Percentiles rank a stretch among this genome's conserved stretches.
phyloP scores from a whole-genome alignment of 2,113 vertebrate species.

The Falcunculus frontatus region DNA sequence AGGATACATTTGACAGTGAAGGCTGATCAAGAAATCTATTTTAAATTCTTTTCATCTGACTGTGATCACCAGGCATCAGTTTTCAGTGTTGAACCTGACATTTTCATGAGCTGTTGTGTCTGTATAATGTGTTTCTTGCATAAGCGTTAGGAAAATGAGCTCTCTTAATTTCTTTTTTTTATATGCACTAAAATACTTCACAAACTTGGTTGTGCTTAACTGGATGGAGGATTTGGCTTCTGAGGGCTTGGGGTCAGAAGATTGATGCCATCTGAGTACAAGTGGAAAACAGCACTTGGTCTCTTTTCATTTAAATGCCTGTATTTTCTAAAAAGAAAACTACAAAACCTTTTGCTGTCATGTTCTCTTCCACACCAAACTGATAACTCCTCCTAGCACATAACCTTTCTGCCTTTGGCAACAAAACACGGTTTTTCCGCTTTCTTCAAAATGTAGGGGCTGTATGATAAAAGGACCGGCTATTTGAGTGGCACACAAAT shows the following conservation, averaged over 20 bases:
- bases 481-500: background rate
- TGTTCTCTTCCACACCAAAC: background rate
- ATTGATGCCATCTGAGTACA: background rate
- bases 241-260: background rate
- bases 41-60: background rate
- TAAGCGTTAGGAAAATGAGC: background rate
- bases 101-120: conserved; percentile 32
- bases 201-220: background rate
- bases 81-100: conserved; percentile 20
- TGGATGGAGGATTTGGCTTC: background rate
- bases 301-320: background rate
- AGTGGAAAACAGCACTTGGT: background rate
- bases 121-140: background rate
- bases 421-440: background rate
- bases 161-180: background rate
- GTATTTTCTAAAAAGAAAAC: background rate
- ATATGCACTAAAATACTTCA: background rate
- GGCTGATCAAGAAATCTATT: conserved; percentile 7
- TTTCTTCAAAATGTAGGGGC: background rate
- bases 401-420: background rate
- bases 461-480: background rate
- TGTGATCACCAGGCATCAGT: background rate
- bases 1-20: background rate
- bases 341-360: background rate
- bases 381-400: background rate